These are phyloP conservation scores for Araneus ventricosus DNA, from an alignment of 1,140 invertebrate species.

Conservation along the genomic window DNA sequence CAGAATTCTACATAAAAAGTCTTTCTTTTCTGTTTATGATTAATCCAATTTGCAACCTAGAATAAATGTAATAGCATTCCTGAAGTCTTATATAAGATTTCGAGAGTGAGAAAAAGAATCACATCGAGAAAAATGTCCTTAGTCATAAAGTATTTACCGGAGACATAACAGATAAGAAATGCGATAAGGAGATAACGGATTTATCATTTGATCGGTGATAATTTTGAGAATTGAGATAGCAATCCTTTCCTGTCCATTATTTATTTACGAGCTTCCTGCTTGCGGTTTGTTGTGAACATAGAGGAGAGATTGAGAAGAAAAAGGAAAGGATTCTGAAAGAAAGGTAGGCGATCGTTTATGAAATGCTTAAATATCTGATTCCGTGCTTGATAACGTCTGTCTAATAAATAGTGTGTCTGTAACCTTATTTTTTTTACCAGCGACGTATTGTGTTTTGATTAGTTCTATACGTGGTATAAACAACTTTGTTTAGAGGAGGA, in stretches of 20 bases:
- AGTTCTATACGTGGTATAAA: too few relatives aligned
- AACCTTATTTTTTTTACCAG: too few relatives aligned
- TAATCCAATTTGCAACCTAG: neutral
- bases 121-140: neutral
- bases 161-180: neutral
- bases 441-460: too few relatives aligned
- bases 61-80: too few relatives aligned
- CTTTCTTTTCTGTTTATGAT: neutral
- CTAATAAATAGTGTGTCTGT: too few relatives aligned
- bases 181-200: neutral
- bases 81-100: neutral
- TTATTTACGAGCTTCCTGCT: neutral
- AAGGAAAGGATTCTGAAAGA: too few relatives aligned
- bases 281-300: too few relatives aligned
- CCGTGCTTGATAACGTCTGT: too few relatives aligned
- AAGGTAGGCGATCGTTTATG: neutral
- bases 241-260: neutral
- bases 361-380: too few relatives aligned
- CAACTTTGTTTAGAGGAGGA: too few relatives aligned
- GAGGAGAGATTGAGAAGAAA: too few relatives aligned
- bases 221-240: neutral
- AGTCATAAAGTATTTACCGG: neutral
- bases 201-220: neutral
- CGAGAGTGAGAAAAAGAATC: neutral
- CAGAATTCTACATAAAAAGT: neutral